Base-by-base conservation (phyloP, 1,140 invertebrate species). In the Drosophila subobscura region DNA sequence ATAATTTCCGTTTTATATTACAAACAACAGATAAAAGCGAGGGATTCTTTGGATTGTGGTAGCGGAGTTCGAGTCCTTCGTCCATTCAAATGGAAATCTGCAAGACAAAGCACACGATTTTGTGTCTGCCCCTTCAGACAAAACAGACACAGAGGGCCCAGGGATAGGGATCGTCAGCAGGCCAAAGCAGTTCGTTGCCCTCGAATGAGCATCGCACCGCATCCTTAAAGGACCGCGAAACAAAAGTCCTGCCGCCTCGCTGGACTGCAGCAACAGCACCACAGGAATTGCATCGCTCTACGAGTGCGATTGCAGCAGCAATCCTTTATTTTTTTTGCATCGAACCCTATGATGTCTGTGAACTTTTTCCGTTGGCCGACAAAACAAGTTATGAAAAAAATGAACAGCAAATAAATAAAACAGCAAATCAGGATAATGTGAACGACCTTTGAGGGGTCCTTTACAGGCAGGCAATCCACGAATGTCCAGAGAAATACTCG, bases 111-210 rank as follows among this genome's bases (percentile, higher is more conserved):
- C 50, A 14, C 72, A 54, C 14, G 42, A 59, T 54, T 50, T 47
- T 40, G 23, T 37, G 52, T 46, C 60, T 51, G 37, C 22, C 54
- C 59, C 46, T 47, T 51, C 55, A 73, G 68, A 60, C 49, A 46
- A 40, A 27, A 51, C 40, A 74, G 75, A 83, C 75, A 66, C 51
- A 27, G 29, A 27, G 41, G 64, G 23, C 37, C 42, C 29, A 5
- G 8, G 25, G 8, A 29, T 44, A 8, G 16, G 27, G 22, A 55
- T 68, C 65, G 20, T 16, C 40, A 59, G 25, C 53, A 63, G 57
- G 60, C 59, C 75, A 77, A 66, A 42, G 12, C 47, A 81, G 81
- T 86, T 86, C 81, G 70, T 88, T 86, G 81, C 81, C 79, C 81
- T 81, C 64, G n/a, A 49, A 49, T 3, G 29, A 33, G 29, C 29